Percentiles rank a stretch among this genome's conserved stretches.
phyloP scores from a whole-genome alignment of 2,113 vertebrate species.

The Benthochromis sp. region DNA sequence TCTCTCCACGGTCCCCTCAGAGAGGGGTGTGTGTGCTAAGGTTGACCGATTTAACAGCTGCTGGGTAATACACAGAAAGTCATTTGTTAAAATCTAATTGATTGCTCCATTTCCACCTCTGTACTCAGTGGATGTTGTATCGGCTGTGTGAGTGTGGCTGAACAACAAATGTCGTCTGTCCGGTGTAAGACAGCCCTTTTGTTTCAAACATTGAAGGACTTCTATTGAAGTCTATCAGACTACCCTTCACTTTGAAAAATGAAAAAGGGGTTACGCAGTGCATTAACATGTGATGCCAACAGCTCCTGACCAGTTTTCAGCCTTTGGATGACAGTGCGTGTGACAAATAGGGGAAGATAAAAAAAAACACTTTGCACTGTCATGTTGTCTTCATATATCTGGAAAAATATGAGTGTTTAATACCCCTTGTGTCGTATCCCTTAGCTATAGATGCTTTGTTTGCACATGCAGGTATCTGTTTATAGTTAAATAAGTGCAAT shows the following conservation, averaged over 20 bases:
- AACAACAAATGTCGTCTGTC: constrained; percentile 61
- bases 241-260: not conserved
- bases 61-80: constrained; percentile 71
- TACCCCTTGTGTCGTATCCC: not conserved
- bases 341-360: not conserved
- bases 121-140: constrained; percentile 41
- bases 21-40: constrained; percentile 43
- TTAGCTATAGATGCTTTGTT: not conserved
- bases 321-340: not conserved
- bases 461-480: not conserved
- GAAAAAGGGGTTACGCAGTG: not conserved
- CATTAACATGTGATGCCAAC: not conserved
- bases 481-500: not conserved
- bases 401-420: not conserved
- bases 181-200: not conserved
- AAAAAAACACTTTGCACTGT: not conserved
- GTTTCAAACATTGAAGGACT: not conserved
- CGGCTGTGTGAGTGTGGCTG: constrained; percentile 19
- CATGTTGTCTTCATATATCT: not conserved
- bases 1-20: constrained; percentile 38
- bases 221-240: not conserved
- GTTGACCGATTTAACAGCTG: constrained; percentile 73
- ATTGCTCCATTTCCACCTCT: constrained; percentile 69
- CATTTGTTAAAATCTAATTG: constrained; percentile 76
- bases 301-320: not conserved